These are phyloP conservation scores for Noturus placidus DNA, from an alignment of 2,113 vertebrate species.

Conservation along the genomic window DNA sequence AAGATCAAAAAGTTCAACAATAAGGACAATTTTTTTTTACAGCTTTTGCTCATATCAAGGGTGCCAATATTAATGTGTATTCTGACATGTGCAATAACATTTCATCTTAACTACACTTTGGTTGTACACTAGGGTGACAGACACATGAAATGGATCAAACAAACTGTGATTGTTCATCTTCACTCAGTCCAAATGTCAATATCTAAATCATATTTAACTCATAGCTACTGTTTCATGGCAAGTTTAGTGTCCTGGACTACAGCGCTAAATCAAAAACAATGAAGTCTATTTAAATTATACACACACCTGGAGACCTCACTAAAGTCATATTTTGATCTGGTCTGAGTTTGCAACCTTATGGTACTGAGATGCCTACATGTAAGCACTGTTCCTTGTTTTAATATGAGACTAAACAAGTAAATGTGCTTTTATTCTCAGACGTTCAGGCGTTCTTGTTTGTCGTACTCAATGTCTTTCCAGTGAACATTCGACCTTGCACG, in stretches of 20 bases:
- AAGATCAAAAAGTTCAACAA: no score
- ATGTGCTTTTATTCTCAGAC: constrained; percentile 18
- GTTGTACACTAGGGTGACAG: background rate
- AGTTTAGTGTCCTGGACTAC: background rate
- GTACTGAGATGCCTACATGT: background rate
- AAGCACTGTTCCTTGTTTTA: background rate
- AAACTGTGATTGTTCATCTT: background rate
- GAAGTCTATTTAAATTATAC: background rate
- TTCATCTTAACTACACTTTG: background rate
- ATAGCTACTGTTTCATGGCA: background rate
- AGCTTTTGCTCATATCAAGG: no score
- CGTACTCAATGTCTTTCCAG: background rate
- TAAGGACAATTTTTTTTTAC: no score
- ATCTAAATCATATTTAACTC: background rate
- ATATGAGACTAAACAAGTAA: constrained; percentile 46
- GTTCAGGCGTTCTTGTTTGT: background rate
- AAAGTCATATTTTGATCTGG: background rate
- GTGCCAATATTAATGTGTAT: no score
- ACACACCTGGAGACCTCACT: background rate
- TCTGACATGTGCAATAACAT: background rate
- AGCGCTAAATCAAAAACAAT: background rate
- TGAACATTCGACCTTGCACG: background rate
- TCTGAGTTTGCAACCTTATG: background rate
- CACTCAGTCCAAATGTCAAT: background rate
- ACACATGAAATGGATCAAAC: background rate